Base-by-base conservation (phyloP, 1,140 invertebrate species). In the Anastatus disparis region DNA sequence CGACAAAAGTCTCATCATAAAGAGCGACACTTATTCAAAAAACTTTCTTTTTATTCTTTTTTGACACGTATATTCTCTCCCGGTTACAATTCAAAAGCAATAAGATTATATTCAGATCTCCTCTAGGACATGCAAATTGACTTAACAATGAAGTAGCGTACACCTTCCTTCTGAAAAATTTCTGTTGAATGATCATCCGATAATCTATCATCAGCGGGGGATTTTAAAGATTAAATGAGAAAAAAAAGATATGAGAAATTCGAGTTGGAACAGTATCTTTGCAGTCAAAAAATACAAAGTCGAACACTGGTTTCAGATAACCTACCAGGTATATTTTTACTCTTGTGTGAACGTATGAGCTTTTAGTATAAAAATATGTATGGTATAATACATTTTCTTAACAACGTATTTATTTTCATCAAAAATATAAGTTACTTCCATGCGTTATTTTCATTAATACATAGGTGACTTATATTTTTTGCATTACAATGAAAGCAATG, bases 101-200 rank as follows among this genome's bases (percentile, higher is more conserved):
- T 82, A 78, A 81, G 56, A 64, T 59, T 62, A 73, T 55, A 80
- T 81, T 83, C 79, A 79, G 22, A 72, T 24, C 50, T 31, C 40
- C 44, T 12, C 35, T 48, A 71, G 62, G 66, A 58, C 73, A 81
- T 83, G 81, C 77, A 82, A 80, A 79, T 82, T 73, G 20, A 44
- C 35, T 48, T 50, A 46, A 76, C 67, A 77, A 75, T 73, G 40
- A 48, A 20, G 67, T 58, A 71, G 71, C 13, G 20, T 40, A 29
- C 35, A 42, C 42, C 71, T 70, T 50, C 15, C 7, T 65, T 53
- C 17, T 4, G 31, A 42, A 64, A 61, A 73, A n/a, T n/a, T 73
- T 27, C 48, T 71, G 66, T 50, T 76, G 74, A 71, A 76, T 72
- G 50, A 77, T 77, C 74, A 69, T 48, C 56, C 31, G 70, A 77